Evolutionary conservation across 2,113 vertebrate genomes (phyloP).

Genomic region (Podarcis cretensis): DNA sequence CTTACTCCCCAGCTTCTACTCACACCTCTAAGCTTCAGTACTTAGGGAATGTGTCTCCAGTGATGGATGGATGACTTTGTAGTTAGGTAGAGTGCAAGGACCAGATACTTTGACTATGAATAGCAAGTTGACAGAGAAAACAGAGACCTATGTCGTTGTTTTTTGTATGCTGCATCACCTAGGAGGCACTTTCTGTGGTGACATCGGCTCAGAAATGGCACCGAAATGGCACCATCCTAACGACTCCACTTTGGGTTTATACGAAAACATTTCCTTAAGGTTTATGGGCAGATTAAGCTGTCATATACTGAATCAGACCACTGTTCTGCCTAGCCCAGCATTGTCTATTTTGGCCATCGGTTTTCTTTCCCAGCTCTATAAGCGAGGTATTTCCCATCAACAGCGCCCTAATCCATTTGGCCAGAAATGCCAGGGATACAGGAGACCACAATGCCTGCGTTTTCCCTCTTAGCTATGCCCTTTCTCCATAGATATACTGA

Average conservation of each 20-base stretch:
- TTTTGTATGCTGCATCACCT: neutral
- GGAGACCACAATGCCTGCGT: neutral
- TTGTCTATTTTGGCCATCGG: neutral
- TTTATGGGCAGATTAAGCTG: neutral
- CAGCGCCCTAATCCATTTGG: too few relatives aligned
- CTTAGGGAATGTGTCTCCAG: too few relatives aligned
- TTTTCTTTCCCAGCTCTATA: neutral
- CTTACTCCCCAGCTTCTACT: too few relatives aligned
- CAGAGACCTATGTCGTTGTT: neutral
- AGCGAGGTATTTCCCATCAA: neutral
- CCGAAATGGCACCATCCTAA: neutral
- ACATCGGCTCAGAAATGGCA: neutral
- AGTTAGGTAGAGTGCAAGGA: too few relatives aligned
- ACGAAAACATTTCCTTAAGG: neutral
- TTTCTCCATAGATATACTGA: neutral
- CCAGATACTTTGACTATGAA: too few relatives aligned
- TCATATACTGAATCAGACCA: too few relatives aligned
- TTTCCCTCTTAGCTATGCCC: neutral
- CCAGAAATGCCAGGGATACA: too few relatives aligned
- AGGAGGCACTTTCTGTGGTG: neutral
- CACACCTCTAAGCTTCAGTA: too few relatives aligned
- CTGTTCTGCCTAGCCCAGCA: neutral
- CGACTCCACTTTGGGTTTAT: neutral
- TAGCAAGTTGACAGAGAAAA: too few relatives aligned
- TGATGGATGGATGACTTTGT: too few relatives aligned